Evolutionary conservation across 2,888 invertebrate species (phyloP).

Genomic region (Zaprionus bogoriensis): DNA sequence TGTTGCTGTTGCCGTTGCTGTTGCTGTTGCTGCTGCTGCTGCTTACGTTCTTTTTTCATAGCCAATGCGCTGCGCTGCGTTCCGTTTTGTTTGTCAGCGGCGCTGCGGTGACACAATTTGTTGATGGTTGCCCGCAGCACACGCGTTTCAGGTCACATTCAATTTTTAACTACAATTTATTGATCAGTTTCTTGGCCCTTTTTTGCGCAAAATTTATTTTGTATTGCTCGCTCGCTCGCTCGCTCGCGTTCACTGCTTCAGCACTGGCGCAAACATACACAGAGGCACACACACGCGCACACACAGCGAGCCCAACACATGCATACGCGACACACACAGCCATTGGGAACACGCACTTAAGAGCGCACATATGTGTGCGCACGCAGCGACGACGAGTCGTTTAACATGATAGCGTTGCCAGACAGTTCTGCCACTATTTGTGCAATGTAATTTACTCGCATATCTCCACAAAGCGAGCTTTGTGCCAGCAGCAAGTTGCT

Average conservation of each 20-base stretch:
- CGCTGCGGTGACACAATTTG: constrained; percentile 23
- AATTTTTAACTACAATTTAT: constrained; percentile 54
- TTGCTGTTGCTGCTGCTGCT: constrained; percentile 1
- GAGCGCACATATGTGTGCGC: constrained; percentile 33
- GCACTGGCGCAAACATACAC: constrained; percentile 49
- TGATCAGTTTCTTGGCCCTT: constrained; percentile 59
- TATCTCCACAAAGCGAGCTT: not conserved
- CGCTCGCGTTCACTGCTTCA: constrained; percentile 53
- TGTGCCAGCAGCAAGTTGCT: not conserved
- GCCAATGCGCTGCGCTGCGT: constrained; percentile 19
- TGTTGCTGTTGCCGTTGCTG: constrained; percentile 52
- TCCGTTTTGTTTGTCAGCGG: constrained; percentile 31
- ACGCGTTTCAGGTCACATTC: constrained; percentile 39
- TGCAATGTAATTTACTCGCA: not conserved
- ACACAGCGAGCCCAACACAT: constrained; percentile 21
- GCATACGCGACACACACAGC: constrained; percentile 24
- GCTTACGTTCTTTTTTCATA: constrained; percentile 49
- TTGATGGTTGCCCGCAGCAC: constrained; percentile 16
- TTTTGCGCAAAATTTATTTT: constrained; percentile 74
- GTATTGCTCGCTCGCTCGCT: constrained; percentile 73
- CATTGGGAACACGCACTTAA: not conserved
- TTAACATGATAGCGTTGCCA: constrained; percentile 45
- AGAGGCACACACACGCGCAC: not conserved
- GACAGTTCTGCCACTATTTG: not conserved
- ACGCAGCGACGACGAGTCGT: constrained; percentile 49